Evolutionary conservation across 2,113 vertebrate genomes (phyloP), one percentile per base, ranked within the genome.

Genomic region (Tychaedon coryphoeus): DNA sequence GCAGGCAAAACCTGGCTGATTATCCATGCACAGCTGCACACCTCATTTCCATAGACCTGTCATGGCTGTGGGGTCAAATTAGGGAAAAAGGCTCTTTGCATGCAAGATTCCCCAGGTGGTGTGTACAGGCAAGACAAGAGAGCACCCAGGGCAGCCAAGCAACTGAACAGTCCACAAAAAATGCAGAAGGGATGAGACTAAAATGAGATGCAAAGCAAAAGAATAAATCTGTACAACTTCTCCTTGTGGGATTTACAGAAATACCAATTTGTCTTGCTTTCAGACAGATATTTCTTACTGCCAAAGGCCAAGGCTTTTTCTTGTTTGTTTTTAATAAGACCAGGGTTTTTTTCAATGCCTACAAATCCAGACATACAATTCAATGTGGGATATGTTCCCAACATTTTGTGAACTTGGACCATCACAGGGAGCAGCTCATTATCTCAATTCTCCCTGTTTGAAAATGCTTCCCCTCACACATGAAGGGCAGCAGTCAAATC

Each of bases 391-490:
- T 57, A 10, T 40, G 31, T 73, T 34, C 25, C 22, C 38, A 45
- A 42, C 10, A 48, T 25, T 61, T 45, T 62, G 10, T 65, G 33
- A 70, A 48, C 43, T 33, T 15, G 23, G 51, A 26, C 56, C 34
- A n/a, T n/a, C 50, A 33, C 14, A 62, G 50, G 47, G 10, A 73
- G 26, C 26, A 86, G 47, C 56, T 86, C 42, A 9, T 34, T 14
- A 13, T 29, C 25, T 72, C 16, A 26, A 1, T 8, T 33, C 3
- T 33, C 10, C 19, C 14, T 43, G 34, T 19, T 29, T 66, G 29
- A 58, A 76, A 74, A 74, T 2, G 0, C 16, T 14, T 65, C 10
- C 34, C 26, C 31, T 88, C 74, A 17, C 26, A 18, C 0, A 0
- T 29, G 56, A 62, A 73, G 20, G 78, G 56, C 47, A 90, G 12